Percentiles rank a stretch among this genome's conserved stretches.
These are phyloP conservation scores for Muricea muricata DNA, from an alignment of 92 coral and sea anemone species.

Conservation along the genomic window DNA sequence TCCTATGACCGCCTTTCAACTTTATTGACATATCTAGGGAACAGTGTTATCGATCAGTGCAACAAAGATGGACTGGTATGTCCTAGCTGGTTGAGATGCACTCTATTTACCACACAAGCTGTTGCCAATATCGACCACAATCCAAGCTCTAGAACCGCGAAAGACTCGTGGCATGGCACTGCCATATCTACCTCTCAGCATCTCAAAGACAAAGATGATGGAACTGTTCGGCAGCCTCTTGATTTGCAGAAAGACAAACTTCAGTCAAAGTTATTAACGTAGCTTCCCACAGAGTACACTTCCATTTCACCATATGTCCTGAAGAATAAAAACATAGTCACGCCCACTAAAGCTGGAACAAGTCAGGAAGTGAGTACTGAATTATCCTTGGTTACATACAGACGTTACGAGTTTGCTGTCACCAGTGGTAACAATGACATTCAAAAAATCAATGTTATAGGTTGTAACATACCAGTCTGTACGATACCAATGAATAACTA, in stretches of 20 bases:
- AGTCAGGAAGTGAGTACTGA: background rate
- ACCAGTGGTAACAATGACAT: too few species aligned
- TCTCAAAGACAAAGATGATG: slow-evolving; percentile 5
- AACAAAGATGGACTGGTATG: background rate
- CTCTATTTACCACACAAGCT: background rate
- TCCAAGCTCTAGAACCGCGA: slow-evolving; percentile 2
- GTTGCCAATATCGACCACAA: background rate
- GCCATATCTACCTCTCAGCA: background rate
- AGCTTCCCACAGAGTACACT: slow-evolving; percentile 21
- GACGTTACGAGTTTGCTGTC: too few species aligned
- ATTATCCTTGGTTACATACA: too few species aligned
- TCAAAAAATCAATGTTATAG: too few species aligned
- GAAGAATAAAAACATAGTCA: slow-evolving; percentile 14
- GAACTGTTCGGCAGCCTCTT: background rate
- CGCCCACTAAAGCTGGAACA: background rate
- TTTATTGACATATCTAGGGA: background rate
- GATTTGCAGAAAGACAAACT: slow-evolving; percentile 10
- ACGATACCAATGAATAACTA: too few species aligned
- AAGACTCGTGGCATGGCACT: background rate
- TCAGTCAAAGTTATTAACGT: background rate
- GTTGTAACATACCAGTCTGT: too few species aligned
- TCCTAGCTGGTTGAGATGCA: background rate
- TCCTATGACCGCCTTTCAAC: background rate
- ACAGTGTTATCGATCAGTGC: background rate
- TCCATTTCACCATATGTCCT: slow-evolving; percentile 12